A percentile compares a stretch with the other conserved stretches of the same genome.
Evolutionary conservation across 2,797 vertebrate species (phyloP).

Genomic region (Anguilla obscura): DNA sequence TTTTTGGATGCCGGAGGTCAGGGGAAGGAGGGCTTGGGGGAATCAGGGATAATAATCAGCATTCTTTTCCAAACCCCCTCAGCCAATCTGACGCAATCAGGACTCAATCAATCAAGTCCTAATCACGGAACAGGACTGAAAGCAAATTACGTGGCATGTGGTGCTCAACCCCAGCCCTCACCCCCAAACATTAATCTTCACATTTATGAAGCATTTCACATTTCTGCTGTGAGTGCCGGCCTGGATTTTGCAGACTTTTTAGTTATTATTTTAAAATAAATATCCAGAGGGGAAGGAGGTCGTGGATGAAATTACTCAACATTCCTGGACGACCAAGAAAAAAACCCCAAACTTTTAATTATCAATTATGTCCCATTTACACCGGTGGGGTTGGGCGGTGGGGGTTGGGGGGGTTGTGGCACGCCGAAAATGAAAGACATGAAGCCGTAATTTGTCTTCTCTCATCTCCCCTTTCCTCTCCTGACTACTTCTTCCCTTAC

Average conservation of each 20-base stretch:
- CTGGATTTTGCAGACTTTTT: neutral
- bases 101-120: slow-evolving; percentile 48
- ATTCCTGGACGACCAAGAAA: neutral
- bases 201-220: neutral
- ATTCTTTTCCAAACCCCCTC: neutral
- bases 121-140: slow-evolving; percentile 27
- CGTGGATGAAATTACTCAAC: neutral
- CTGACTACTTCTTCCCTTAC: slow-evolving; percentile 55
- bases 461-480: neutral
- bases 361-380: slow-evolving; percentile 66
- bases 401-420: slow-evolving; percentile 42
- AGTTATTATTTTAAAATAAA: neutral
- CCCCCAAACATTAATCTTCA: slow-evolving; percentile 32
- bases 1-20: neutral
- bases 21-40: neutral
- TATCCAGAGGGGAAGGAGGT: neutral
- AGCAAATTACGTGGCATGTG: slow-evolving; percentile 14
- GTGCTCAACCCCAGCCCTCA: neutral
- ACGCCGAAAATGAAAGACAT: slow-evolving; percentile 44
- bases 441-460: slow-evolving; percentile 58
- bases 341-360: slow-evolving; percentile 51
- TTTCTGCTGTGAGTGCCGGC: neutral
- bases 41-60: slow-evolving; percentile 27
- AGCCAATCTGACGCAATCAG: slow-evolving; percentile 30
- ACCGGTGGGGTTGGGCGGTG: slow-evolving; percentile 40